Percentiles rank a stretch among this genome's conserved stretches.
These are phyloP conservation scores for Channa striata DNA, from an alignment of 2,797 vertebrate genomes.

Conservation along the genomic window DNA sequence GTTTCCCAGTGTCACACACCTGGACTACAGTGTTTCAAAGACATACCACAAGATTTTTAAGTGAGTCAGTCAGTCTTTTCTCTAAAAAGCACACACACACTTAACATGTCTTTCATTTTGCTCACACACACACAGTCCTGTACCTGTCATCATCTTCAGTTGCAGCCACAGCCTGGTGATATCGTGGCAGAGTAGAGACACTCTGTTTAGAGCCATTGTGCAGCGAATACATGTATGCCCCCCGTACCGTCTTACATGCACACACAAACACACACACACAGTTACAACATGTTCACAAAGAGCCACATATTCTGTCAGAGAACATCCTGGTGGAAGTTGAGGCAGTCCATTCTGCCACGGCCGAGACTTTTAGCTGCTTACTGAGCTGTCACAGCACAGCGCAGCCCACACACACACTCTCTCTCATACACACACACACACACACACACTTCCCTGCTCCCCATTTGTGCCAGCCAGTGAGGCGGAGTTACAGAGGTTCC, in stretches of 20 bases:
- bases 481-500: constrained; percentile 62
- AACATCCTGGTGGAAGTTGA: constrained; percentile 48
- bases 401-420: constrained; percentile 41
- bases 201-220: constrained; percentile 72
- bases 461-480: constrained; percentile 33
- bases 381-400: constrained; percentile 71
- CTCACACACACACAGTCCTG: constrained; percentile 5
- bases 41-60: no score
- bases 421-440: constrained; percentile 25
- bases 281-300: constrained; percentile 41
- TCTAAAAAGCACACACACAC: constrained; percentile 4
- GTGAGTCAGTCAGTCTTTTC: background rate
- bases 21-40: no score
- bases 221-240: constrained; percentile 46
- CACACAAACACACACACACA: constrained; percentile 11
- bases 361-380: constrained; percentile 61
- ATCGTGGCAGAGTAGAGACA: constrained; percentile 80
- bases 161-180: constrained; percentile 82
- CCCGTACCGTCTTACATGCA: background rate
- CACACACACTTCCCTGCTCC: constrained; percentile 26
- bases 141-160: constrained; percentile 82
- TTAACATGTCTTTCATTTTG: background rate
- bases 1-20: background rate
- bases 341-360: constrained; percentile 60
- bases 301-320: constrained; percentile 59